Conservation (phyloP, 2,888 invertebrate species). For the Camponotus fellah region DNA sequence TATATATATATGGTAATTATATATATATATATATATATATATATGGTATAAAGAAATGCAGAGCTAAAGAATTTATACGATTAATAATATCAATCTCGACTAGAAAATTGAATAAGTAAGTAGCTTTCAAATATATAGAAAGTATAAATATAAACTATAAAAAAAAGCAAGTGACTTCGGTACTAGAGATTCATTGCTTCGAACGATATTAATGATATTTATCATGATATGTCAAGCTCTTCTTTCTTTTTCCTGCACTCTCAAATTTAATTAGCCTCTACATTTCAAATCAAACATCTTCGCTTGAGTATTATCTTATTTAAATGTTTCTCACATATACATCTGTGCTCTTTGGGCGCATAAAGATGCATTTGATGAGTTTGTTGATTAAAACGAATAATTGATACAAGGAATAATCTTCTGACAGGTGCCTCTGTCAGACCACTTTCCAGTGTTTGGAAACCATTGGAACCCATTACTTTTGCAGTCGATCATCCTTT, state of each 20-base stretch:
- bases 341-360: not conserved
- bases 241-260: conserved; percentile 2
- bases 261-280: not conserved
- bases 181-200: not conserved
- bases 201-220: not conserved
- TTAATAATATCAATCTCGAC: not conserved
- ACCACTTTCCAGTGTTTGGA: conserved; percentile 71
- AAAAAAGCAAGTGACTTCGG: not conserved
- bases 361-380: not conserved
- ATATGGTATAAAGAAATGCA: not conserved
- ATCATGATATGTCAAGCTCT: not conserved
- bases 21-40: not conserved
- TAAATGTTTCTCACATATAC: not conserved
- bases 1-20: too few species aligned
- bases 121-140: not conserved
- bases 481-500: conserved; percentile 74
- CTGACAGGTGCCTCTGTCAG: conserved; percentile 69
- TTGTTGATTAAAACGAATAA: not conserved
- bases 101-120: not conserved
- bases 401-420: conserved; percentile 55
- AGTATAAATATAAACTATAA: not conserved
- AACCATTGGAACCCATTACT: conserved; percentile 66
- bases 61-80: not conserved
- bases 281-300: not conserved
- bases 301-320: conserved; percentile 12